Percentiles rank a stretch among this genome's conserved stretches.
These are phyloP conservation scores for Acipenser oxyrinchus DNA, from an alignment of 2,797 vertebrate genomes.

Conservation along the genomic window DNA sequence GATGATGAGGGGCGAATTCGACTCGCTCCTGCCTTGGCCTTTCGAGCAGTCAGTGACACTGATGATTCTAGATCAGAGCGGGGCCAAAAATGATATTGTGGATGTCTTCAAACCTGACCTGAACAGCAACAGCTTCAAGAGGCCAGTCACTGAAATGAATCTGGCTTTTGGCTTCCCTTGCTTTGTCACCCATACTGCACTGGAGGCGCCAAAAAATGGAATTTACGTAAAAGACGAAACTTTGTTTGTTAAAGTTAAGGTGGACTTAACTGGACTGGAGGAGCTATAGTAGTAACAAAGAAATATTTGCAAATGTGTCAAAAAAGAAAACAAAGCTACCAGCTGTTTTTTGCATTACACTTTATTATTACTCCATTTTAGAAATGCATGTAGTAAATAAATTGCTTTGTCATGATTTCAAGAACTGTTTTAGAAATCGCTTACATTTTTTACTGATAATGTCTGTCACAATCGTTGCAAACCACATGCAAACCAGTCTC, in stretches of 20 bases:
- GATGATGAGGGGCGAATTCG: constrained; percentile 83
- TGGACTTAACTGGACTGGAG: constrained; percentile 75
- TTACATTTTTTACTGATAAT: too few species aligned
- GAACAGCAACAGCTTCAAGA: constrained; percentile 70
- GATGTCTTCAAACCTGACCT: constrained; percentile 74
- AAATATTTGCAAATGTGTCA: too few species aligned
- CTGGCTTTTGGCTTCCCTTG: constrained; percentile 73
- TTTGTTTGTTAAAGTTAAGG: constrained; percentile 77
- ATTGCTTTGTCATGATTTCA: too few species aligned
- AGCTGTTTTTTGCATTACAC: too few species aligned
- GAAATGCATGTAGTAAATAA: too few species aligned
- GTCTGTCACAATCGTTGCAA: too few species aligned
- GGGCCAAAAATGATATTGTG: constrained; percentile 62
- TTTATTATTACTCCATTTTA: too few species aligned
- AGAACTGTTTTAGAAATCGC: too few species aligned
- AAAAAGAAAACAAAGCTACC: too few species aligned
- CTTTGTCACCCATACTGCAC: constrained; percentile 58
- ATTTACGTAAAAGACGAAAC: constrained; percentile 75
- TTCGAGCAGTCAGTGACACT: constrained; percentile 78
- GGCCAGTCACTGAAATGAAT: constrained; percentile 67
- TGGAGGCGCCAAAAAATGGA: constrained; percentile 59
- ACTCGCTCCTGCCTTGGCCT: constrained; percentile 77
- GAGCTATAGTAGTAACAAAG: constrained; percentile 48
- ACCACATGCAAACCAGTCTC: too few species aligned
- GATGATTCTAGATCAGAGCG: constrained; percentile 78